Base-by-base conservation (phyloP, 2,797 vertebrate species). In the Perodicticus potto region DNA sequence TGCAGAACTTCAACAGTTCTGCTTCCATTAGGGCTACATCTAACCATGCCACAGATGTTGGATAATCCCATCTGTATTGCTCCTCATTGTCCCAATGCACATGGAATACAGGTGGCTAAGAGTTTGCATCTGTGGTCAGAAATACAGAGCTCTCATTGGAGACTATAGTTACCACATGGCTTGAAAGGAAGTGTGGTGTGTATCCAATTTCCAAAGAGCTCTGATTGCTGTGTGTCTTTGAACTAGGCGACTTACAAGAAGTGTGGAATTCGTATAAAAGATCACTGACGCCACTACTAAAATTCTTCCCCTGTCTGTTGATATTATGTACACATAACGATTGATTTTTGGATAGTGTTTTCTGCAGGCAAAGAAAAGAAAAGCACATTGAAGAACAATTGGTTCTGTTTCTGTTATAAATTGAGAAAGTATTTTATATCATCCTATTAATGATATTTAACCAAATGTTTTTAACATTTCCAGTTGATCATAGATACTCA, bases 391-490 rank as follows among this genome's bases (percentile, higher is more conserved):
- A 57, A 96, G 55, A 91, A 59, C 74, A 93, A 12, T 92, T 67
- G 53, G 49, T 96, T 34, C 72, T 93, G 3, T 72, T 93, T 93
- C 34, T 91, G 13, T 83, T 94, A 49, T 34, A 29, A 34, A 70
- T 86, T 86, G 37, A 92, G 34, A 78, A 82, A n/a, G 40, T 65
- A 17, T 69, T 95, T 89, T 94, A 20, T 92, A 29, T 91, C 61
- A 89, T 96, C 43, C 43, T 93, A 55, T 83, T 92, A 89, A 90
- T 91, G 22, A 29, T 94, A 81, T 22, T 89, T 96, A 94, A 57
- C 49, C 69, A 86, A 61, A 53, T 96, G 49, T 1, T 95, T 94
- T 96, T 97, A 78, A 92, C n/a, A 85, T 95, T 95, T 93, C 67
- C 43, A 61, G 0, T 78, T 97, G 70, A 25, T 93, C 94, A 61